Percentiles rank a stretch among this genome's conserved stretches.
Conservation (phyloP, 2,888 invertebrate species). For the Chrysodeixis includens region DNA sequence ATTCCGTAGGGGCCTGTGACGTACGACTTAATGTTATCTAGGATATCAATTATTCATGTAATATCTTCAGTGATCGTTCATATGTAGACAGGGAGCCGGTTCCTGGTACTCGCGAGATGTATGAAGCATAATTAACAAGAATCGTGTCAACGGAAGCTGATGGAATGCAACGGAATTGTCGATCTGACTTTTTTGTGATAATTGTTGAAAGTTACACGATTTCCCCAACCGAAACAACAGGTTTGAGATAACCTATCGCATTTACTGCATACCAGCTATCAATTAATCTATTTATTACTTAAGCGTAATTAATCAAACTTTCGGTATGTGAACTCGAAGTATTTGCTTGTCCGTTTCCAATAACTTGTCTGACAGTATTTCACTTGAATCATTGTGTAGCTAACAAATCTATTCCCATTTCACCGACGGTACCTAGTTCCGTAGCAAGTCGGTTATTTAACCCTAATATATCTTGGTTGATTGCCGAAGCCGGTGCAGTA, state of each 20-base stretch:
- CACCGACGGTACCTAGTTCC: background rate
- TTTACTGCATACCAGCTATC: background rate
- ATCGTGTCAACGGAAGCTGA: conserved; percentile 7
- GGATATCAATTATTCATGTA: conserved; percentile 43
- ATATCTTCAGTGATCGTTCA: conserved; percentile 34
- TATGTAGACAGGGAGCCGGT: conserved; percentile 35
- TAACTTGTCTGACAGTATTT: background rate
- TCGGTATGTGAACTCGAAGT: background rate
- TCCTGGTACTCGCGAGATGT: conserved; percentile 19
- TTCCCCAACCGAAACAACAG: background rate
- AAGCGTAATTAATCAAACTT: background rate
- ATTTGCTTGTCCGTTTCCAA: background rate
- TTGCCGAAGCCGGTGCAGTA: conserved; percentile 6
- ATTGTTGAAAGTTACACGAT: background rate
- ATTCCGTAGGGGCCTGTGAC: background rate
- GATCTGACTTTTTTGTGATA: conserved; percentile 3
- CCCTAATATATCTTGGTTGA: conserved; percentile 6
- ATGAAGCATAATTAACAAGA: conserved; percentile 5
- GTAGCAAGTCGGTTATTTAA: background rate
- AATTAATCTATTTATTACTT: background rate
- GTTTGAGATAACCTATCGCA: conserved; percentile 4
- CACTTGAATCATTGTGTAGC: background rate
- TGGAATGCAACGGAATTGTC: conserved; percentile 7
- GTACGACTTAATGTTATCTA: conserved; percentile 25
- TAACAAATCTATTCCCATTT: conserved; percentile 1